A percentile compares a stretch with the other conserved stretches of the same genome.
Evolutionary conservation across 1,140 invertebrate genomes (phyloP).

Genomic region (Tetramorium parvispinum): DNA sequence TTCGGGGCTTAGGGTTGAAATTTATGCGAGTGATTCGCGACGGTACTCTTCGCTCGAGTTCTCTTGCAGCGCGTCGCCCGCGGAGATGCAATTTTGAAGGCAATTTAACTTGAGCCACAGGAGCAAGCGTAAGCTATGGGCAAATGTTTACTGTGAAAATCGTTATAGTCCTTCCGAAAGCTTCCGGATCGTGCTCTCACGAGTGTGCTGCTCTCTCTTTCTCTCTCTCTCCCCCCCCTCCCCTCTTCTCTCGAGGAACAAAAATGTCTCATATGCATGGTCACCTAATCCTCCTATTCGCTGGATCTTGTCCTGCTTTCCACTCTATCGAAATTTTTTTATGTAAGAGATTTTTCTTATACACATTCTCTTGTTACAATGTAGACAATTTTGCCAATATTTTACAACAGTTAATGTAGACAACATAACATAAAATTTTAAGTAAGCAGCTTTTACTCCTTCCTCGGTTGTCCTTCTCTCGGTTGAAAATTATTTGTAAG

Average conservation of each 20-base stretch:
- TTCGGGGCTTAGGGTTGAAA: conserved; percentile 59
- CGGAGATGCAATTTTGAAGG: conserved; percentile 75
- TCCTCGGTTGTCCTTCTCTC: background rate
- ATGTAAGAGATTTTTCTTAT: background rate
- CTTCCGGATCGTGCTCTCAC: conserved; percentile 38
- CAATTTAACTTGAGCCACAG: conserved; percentile 76
- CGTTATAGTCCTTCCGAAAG: conserved; percentile 61
- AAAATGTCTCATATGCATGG: background rate
- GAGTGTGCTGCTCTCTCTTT: background rate
- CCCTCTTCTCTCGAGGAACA: background rate
- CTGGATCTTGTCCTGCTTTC: conserved; percentile 24
- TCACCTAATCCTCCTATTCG: conserved; percentile 20
- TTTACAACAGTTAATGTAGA: conserved; percentile 8
- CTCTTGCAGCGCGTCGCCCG: conserved; percentile 53
- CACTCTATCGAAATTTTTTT: conserved; percentile 21
- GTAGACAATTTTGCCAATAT: background rate
- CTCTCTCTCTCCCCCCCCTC: too few relatives aligned
- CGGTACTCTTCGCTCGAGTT: conserved; percentile 48
- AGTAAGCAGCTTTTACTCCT: background rate
- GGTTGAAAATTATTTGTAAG: background rate
- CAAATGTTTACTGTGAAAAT: conserved; percentile 75
- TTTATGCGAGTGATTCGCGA: conserved; percentile 67
- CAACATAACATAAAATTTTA: background rate
- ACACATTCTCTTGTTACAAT: background rate
- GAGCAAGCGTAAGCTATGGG: conserved; percentile 65